phyloP scores from a whole-genome alignment of 1,140 invertebrate genomes.

The Maniola jurtina region DNA sequence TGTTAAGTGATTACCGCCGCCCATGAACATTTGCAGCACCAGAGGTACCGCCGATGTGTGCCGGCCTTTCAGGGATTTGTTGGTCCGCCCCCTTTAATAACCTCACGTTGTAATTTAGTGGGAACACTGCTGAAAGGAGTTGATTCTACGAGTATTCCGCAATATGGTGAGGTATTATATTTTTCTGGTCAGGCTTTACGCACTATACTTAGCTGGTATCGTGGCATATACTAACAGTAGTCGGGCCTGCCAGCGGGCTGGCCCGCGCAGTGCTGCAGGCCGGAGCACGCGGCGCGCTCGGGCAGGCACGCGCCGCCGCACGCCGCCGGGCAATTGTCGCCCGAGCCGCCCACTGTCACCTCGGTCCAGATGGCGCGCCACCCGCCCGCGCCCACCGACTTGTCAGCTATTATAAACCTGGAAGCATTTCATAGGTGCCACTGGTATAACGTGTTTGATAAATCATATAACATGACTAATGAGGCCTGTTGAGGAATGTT shows the following conservation, averaged over 20 bases:
- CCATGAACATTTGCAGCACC: no score
- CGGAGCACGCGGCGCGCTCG: conserved; percentile 60
- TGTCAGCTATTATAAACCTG: conserved; percentile 85
- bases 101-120: no score
- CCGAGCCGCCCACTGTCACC: conserved; percentile 85
- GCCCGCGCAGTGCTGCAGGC: conserved; percentile 65
- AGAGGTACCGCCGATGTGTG: no score
- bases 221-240: conserved; percentile 66
- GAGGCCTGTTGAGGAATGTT: no score
- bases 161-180: no score
- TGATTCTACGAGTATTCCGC: no score
- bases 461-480: no score
- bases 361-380: conserved; percentile 95
- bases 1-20: no score
- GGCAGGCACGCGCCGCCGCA: conserved; percentile 65
- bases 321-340: conserved; percentile 84
- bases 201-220: background rate
- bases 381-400: conserved; percentile 83
- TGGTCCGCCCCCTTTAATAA: no score
- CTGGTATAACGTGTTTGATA: background rate
- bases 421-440: background rate
- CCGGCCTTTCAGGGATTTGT: no score
- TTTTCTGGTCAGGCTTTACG: no score
- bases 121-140: no score
- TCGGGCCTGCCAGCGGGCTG: conserved; percentile 34